These are phyloP conservation scores for Hephaestus fuliginosus DNA, from an alignment of 2,797 vertebrate genomes.

Conservation along the genomic window DNA sequence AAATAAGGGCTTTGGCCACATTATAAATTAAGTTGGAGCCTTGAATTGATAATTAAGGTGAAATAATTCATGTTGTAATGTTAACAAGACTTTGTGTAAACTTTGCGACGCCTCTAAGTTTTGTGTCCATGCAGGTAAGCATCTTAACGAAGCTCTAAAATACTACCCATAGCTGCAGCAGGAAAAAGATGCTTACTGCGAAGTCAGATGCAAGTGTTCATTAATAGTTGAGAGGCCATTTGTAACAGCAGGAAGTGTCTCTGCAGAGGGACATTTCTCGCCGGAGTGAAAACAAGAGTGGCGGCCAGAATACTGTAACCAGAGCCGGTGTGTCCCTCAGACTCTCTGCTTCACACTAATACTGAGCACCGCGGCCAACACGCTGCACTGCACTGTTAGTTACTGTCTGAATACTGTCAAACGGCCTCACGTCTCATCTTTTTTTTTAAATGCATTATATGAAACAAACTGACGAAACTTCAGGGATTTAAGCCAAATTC, in stretches of 20 bases:
- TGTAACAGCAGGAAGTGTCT: slow-evolving; percentile 35
- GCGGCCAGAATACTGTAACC: slow-evolving; percentile 34
- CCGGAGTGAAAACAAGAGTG: slow-evolving; percentile 29
- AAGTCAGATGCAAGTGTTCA: slow-evolving; percentile 7
- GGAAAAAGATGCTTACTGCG: neutral
- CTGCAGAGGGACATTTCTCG: slow-evolving; percentile 30
- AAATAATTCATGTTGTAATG: slow-evolving; percentile 11
- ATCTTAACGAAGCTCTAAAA: neutral
- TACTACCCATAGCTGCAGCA: slow-evolving; percentile 2
- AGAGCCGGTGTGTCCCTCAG: slow-evolving; percentile 9
- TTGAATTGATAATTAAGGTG: neutral
- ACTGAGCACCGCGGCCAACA: slow-evolving; percentile 12
- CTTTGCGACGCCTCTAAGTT: slow-evolving; percentile 12
- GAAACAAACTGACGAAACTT: neutral
- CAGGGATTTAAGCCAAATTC: neutral
- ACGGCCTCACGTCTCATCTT: neutral
- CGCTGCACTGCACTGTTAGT: neutral
- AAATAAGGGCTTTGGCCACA: slow-evolving; percentile 43
- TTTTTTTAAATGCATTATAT: neutral
- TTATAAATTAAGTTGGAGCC: slow-evolving; percentile 24
- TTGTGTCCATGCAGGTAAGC: slow-evolving; percentile 4
- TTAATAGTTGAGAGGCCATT: slow-evolving; percentile 1
- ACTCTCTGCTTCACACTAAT: slow-evolving; percentile 10
- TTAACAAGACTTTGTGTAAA: slow-evolving; percentile 36
- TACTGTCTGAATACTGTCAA: neutral